Conservation (phyloP, 1,140 invertebrate genomes). For the Pectinophora gossypiella region DNA sequence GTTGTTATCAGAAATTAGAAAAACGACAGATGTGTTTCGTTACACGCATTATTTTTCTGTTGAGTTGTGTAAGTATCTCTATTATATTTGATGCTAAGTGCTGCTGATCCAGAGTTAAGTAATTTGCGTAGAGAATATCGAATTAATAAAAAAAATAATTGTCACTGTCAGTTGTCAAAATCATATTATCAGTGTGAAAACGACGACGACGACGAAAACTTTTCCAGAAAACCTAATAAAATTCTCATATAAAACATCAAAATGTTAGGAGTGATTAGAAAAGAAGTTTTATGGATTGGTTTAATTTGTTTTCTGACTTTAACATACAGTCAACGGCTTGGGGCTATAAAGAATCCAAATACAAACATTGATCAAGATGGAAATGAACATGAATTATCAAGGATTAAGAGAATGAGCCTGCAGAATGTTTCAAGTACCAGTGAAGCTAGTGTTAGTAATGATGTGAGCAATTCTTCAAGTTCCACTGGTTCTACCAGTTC, state of each 20-base stretch:
- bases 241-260: slow-evolving; percentile 5
- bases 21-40: neutral
- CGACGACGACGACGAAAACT: no score
- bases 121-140: no score
- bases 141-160: no score
- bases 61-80: no score
- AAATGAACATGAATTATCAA: slow-evolving; percentile 20
- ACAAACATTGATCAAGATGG: neutral
- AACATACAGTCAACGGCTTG: neutral
- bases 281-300: slow-evolving; percentile 20
- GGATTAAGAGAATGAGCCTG: slow-evolving; percentile 40
- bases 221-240: neutral
- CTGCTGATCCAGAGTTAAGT: no score
- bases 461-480: slow-evolving; percentile 24
- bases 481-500: slow-evolving; percentile 16
- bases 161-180: no score
- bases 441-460: slow-evolving; percentile 31
- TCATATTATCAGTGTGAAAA: no score
- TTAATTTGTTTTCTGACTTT: slow-evolving; percentile 15
- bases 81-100: no score
- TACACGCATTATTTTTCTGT: no score
- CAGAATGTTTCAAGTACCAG: slow-evolving; percentile 40
- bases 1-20: neutral
- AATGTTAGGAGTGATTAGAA: slow-evolving; percentile 16
- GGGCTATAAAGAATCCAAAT: neutral